Evolutionary conservation across 2,888 invertebrate genomes (phyloP).

Genomic region (Drosophila crucigera): DNA sequence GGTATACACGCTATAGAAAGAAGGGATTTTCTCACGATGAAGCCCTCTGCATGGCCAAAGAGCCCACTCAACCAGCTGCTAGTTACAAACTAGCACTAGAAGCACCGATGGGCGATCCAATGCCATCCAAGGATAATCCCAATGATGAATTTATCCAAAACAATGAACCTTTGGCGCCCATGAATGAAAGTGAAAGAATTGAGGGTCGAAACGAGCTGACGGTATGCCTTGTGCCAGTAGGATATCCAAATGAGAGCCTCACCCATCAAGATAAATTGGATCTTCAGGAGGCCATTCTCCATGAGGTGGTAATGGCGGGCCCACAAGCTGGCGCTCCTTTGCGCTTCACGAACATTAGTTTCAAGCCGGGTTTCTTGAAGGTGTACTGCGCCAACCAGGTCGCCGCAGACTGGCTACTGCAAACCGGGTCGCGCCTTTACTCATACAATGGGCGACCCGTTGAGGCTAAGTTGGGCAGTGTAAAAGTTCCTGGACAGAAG

Average conservation of each 20-base stretch:
- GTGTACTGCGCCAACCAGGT: constrained; percentile 24
- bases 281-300: constrained; percentile 44
- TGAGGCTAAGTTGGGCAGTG: not conserved
- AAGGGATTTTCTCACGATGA: constrained; percentile 14
- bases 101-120: not conserved
- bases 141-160: not conserved
- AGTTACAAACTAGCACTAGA: not conserved
- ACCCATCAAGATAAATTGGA: constrained; percentile 18
- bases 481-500: not conserved
- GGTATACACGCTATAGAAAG: constrained; percentile 34
- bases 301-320: constrained; percentile 25
- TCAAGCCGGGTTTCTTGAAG: constrained; percentile 13
- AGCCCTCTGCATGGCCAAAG: constrained; percentile 30
- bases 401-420: constrained; percentile 36
- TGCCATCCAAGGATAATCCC: not conserved
- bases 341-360: constrained; percentile 23
- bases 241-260: constrained; percentile 20
- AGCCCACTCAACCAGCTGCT: constrained; percentile 38
- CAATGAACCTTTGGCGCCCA: not conserved
- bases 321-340: constrained; percentile 12
- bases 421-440: not conserved
- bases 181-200: not conserved
- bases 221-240: constrained; percentile 22
- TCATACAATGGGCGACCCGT: constrained; percentile 29
- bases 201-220: not conserved